These are phyloP conservation scores for Proctacanthus coquilletti DNA, from an alignment of 1,140 invertebrate genomes.

Conservation along the genomic window DNA sequence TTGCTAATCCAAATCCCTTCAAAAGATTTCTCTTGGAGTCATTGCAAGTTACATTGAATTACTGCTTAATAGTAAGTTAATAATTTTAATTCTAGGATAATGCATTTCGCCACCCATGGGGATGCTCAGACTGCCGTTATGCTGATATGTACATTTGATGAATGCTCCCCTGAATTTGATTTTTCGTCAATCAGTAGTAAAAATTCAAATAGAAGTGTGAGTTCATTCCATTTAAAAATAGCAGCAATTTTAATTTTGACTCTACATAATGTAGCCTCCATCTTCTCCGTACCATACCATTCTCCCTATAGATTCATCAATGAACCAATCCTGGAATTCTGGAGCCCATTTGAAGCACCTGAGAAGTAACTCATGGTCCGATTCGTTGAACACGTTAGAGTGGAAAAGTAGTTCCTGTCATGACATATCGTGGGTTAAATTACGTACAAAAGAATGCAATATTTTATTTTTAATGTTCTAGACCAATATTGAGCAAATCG, in stretches of 20 bases:
- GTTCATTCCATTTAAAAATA: too few relatives aligned
- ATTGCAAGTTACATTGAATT: slow-evolving; percentile 52
- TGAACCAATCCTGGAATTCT: slow-evolving; percentile 7
- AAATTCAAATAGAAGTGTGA: slow-evolving; percentile 4
- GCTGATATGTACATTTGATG: slow-evolving; percentile 72
- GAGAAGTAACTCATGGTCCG: slow-evolving; percentile 80
- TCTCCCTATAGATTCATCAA: slow-evolving; percentile 47
- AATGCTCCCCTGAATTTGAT: slow-evolving; percentile 16
- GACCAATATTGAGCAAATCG: slow-evolving; percentile 28
- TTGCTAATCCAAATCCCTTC: slow-evolving; percentile 52
- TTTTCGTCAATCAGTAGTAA: too few relatives aligned
- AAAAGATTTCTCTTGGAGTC: slow-evolving; percentile 71
- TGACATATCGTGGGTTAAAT: background rate
- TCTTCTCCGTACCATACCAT: slow-evolving; percentile 83
- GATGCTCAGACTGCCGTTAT: slow-evolving; percentile 91
- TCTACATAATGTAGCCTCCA: slow-evolving; percentile 1
- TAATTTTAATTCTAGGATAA: slow-evolving; percentile 47
- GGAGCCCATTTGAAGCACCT: slow-evolving; percentile 42
- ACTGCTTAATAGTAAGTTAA: slow-evolving; percentile 9
- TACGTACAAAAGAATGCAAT: background rate
- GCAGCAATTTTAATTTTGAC: slow-evolving; percentile 9
- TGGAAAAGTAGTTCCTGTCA: too few relatives aligned
- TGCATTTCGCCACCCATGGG: slow-evolving; percentile 56
- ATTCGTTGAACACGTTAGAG: slow-evolving; percentile 48
- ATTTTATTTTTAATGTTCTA: slow-evolving; percentile 15